Percentiles rank a stretch among this genome's conserved stretches.
These are phyloP conservation scores for Coturnix japonica DNA, from an alignment of 2,113 vertebrate genomes.

Conservation along the genomic window DNA sequence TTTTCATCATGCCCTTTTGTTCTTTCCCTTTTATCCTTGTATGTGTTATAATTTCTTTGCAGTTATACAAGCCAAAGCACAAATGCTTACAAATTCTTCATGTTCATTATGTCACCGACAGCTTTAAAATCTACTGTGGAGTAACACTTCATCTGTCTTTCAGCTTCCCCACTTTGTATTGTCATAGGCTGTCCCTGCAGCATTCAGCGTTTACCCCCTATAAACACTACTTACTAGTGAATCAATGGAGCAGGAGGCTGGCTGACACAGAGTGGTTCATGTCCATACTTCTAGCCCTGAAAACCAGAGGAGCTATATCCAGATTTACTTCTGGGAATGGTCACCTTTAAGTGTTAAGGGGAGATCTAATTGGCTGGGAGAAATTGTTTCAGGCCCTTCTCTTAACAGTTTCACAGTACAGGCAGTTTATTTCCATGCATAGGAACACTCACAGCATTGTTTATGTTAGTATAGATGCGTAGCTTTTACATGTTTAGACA, in stretches of 20 bases:
- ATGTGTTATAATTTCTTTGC: not conserved
- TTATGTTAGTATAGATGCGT: not conserved
- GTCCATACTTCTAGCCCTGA: not conserved
- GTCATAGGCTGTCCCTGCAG: constrained; percentile 7
- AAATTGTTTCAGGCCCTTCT: not conserved
- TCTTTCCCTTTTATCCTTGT: not conserved
- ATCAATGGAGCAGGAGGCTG: not conserved
- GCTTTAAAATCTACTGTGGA: not conserved
- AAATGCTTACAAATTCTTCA: not conserved
- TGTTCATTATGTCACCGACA: not conserved
- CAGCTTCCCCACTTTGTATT: not conserved
- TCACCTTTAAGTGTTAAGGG: not conserved
- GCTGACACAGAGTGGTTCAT: not conserved
- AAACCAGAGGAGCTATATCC: not conserved
- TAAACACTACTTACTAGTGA: not conserved
- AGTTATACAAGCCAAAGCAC: not conserved
- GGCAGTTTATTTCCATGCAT: not conserved
- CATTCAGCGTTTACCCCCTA: not conserved
- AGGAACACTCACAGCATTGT: not conserved
- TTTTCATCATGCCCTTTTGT: not conserved
- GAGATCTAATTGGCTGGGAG: not conserved
- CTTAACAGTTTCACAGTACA: not conserved
- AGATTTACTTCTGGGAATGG: not conserved
- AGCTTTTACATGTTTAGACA: not conserved
- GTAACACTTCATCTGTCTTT: not conserved